Base-by-base conservation (phyloP, 2,113 vertebrate genomes). In the Haplochromis vanheusdeni region DNA sequence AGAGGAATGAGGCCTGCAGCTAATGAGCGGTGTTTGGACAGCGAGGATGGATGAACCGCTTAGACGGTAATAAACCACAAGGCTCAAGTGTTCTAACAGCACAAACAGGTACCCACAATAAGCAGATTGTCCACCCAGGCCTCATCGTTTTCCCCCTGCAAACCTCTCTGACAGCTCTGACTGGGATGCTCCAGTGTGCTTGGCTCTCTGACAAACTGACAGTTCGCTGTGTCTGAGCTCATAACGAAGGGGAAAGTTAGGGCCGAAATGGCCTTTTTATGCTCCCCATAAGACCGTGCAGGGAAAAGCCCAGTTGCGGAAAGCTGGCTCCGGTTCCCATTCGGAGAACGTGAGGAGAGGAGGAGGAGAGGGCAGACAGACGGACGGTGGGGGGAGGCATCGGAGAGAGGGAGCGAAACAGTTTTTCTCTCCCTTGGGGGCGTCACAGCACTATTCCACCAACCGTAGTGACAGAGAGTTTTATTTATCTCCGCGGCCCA, bases 401-500 rank as follows among this genome's bases (percentile, higher is more conserved):
- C 23, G 62, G 14, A 52, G 91, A 91, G 82, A 45, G 28, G 23
- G 81, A 93, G 55, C 5, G 51, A 77, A 88, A 90, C 84, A 58
- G 91, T 92, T 94, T 92, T 91, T 79, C 91, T 94, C 93, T 95
- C 96, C 97, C 97, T 97, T 95, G 97, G 97, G 95, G 98, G 97
- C 96, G 96, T 96, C 96, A 93, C 97, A 96, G 96, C 97, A 95
- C 96, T 96, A 97, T 97, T 97, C 95, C 97, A 95, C 96, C 97
- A 95, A 97, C 96, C 93, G 92, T 96, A 96, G 96, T 97, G 97
- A 98, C 97, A 97, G 97, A 98, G 97, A 97, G 95, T 97, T 97
- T 97, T 98, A 97, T 96, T 96, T 96, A 98, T 98, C 97, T 97
- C 96, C 96, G 95, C 81, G 86, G 97, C 97, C 98, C 98, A 98